Evolutionary conservation across 2,888 invertebrate species (phyloP), one percentile per base, ranked within the genome.

Genomic region (Caenorhabditis sinica): DNA sequence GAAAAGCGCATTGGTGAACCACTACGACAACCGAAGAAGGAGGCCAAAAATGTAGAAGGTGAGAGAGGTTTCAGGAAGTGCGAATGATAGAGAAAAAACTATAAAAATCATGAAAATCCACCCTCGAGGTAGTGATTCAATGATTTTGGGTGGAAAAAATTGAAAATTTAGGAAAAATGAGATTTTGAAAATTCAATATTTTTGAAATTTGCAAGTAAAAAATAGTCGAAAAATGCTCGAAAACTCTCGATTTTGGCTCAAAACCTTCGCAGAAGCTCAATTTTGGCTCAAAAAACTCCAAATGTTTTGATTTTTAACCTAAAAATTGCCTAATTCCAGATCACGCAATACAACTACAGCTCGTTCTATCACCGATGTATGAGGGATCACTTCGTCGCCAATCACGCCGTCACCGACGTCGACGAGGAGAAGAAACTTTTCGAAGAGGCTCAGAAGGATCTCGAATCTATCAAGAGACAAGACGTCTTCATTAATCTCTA

Each of bases 311-410:
- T n/a, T n/a, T n/a, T n/a, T n/a, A n/a, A n/a, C n/a, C n/a, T n/a
- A n/a, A n/a, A n/a, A n/a, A n/a, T n/a, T n/a, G n/a, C n/a, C n/a
- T 17, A 15, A 0, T 75, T 91, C 53, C 82, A 92, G 92, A 91
- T 92, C 82, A 88, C 90, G 8, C 91, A 91, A 72, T 92, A 90
- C 88, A 92, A 90, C 83, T 91, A 92, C 77, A 89, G 92, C 9
- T 71, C 86, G n/a, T 93, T 93, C 85, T 89, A 90, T 51, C 84
- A 86, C n/a, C 91, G 93, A 8, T 89, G 93, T 8, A 89, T 93
- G 40, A 88, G 92, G 30, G 92, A 93, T 60, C 89, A 93, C 76
- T 93, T 92, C 73, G 91, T 82, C 56, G 83, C 77, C 51, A 90
- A 90, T 79, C 68, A 82, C 30, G 23, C 63, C 3, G 90, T 89